phyloP scores from a whole-genome alignment of 2,888 invertebrate genomes.

The Drosophila rubida region DNA sequence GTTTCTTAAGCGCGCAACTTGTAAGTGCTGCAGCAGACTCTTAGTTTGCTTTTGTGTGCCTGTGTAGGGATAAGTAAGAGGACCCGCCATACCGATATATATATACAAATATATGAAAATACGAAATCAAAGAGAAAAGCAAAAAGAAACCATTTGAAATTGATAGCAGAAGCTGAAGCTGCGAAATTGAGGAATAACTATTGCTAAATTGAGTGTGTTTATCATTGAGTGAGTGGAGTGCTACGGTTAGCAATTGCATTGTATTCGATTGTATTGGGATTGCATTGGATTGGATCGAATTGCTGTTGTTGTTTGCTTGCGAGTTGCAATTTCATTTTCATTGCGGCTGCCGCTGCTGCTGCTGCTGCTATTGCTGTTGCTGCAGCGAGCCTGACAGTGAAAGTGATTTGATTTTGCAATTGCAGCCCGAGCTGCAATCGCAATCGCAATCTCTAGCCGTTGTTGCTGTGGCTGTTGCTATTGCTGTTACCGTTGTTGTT shows the following conservation, averaged over 20 bases:
- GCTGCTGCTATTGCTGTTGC: conserved; percentile 47
- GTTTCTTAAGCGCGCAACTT: conserved; percentile 27
- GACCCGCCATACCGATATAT: conserved; percentile 42
- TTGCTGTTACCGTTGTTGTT: conserved; percentile 19
- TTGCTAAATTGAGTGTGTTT: conserved; percentile 41
- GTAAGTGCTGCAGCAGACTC: conserved; percentile 34
- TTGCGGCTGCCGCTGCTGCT: conserved; percentile 41
- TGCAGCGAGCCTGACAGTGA: conserved; percentile 74
- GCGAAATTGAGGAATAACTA: conserved; percentile 39
- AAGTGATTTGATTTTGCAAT: conserved; percentile 83
- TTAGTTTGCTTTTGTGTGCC: conserved; percentile 29
- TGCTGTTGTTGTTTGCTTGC: conserved; percentile 34
- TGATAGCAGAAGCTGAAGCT: conserved; percentile 5
- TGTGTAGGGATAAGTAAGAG: conserved; percentile 53
- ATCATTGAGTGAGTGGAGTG: conserved; percentile 48
- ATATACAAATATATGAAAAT: conserved; percentile 7
- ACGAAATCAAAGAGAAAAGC: conserved; percentile 5
- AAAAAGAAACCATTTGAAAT: conserved; percentile 20
- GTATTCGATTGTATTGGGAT: conserved; percentile 41
- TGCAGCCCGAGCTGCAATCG: conserved; percentile 55
- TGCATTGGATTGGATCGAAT: conserved; percentile 38
- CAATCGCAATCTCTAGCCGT: conserved; percentile 37
- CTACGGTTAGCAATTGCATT: conserved; percentile 28
- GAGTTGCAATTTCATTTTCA: conserved; percentile 58
- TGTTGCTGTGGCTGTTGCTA: conserved; percentile 28